Percentiles rank a stretch among this genome's conserved stretches.
Evolutionary conservation across 2,797 vertebrate genomes (phyloP).

Genomic region (Nothura maculosa): DNA sequence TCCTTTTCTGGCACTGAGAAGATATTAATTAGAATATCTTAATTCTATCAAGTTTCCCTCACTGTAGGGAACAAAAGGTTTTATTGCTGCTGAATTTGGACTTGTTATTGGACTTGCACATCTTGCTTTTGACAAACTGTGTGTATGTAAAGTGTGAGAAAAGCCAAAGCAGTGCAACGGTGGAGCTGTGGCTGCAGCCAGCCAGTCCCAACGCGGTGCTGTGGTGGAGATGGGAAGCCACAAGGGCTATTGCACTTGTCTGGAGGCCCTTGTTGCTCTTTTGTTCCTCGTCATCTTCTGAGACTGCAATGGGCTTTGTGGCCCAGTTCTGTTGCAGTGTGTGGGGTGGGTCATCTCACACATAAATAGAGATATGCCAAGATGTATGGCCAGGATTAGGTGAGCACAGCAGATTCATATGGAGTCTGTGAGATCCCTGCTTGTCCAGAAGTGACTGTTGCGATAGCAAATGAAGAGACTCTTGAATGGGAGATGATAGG

Average conservation of each 20-base stretch:
- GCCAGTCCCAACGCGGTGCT: neutral
- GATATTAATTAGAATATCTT: conserved; percentile 24
- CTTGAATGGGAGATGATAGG: neutral
- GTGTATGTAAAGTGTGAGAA: neutral
- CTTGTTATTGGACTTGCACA: neutral
- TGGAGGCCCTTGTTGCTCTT: neutral
- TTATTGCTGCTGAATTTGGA: neutral
- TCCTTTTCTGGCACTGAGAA: conserved; percentile 22
- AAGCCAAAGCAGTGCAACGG: neutral
- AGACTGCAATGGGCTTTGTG: neutral
- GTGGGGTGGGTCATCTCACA: neutral
- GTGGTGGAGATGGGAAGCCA: fast-evolving
- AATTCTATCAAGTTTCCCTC: conserved; percentile 8
- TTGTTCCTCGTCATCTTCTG: neutral
- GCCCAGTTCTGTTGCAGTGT: neutral
- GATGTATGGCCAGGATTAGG: neutral
- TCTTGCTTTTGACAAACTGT: neutral
- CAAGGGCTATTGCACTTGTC: neutral
- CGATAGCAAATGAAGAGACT: neutral
- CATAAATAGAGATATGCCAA: neutral
- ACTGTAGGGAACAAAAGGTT: conserved; percentile 5
- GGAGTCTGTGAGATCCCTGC: neutral
- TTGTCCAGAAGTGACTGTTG: neutral
- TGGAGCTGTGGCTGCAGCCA: neutral
- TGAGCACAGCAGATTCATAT: fast-evolving